phyloP scores from a whole-genome alignment of 2,113 vertebrate genomes.

The Rhineura floridana region DNA sequence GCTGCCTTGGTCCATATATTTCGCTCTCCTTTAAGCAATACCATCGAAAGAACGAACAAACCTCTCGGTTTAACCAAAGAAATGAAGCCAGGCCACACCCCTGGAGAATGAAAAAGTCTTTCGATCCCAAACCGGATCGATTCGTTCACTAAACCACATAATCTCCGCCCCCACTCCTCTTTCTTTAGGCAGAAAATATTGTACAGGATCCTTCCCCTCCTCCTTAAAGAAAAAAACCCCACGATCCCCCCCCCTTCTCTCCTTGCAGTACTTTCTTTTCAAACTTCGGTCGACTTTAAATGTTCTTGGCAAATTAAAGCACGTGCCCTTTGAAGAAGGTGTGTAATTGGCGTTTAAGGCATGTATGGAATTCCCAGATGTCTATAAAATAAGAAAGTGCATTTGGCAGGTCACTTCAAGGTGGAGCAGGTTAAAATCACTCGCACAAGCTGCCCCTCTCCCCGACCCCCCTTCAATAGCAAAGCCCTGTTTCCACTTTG shows the following conservation, averaged over 20 bases:
- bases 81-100: not conserved
- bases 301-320: constrained; percentile 85
- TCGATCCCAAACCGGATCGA: not conserved
- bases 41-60: not conserved
- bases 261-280: constrained; percentile 77
- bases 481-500: constrained; percentile 56
- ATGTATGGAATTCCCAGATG: constrained; percentile 97
- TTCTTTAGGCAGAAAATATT: constrained; percentile 47
- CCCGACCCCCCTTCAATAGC: constrained; percentile 13
- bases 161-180: constrained; percentile 22
- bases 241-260: constrained; percentile 42
- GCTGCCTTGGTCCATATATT: not conserved
- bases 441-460: constrained; percentile 59
- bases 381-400: constrained; percentile 85
- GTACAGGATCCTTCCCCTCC: constrained; percentile 44
- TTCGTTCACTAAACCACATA: constrained; percentile 57
- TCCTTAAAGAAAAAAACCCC: constrained; percentile 60
- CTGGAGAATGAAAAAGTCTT: not conserved
- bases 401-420: constrained; percentile 89
- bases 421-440: constrained; percentile 86
- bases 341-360: constrained; percentile 91
- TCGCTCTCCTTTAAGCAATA: not conserved
- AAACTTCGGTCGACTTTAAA: constrained; percentile 73
- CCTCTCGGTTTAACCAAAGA: not conserved
- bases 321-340: constrained; percentile 91